Base-by-base conservation (phyloP, 2,797 vertebrate genomes). In the Cyclura pinguis region DNA sequence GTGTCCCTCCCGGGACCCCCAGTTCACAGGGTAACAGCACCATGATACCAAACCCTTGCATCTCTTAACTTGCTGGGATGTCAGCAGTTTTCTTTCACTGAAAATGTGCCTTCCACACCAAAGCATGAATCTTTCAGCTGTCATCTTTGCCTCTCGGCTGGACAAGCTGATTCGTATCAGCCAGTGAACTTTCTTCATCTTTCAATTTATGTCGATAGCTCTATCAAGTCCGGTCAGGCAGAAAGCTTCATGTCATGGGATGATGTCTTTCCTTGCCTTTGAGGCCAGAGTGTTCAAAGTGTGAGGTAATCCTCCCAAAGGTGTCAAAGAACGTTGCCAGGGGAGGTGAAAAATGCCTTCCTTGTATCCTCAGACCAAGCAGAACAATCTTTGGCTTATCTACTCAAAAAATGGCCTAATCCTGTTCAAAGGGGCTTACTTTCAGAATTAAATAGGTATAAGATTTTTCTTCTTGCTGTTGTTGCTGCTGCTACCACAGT, bases 71-170 rank as follows among this genome's bases (percentile, higher is more conserved):
- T 89, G 0, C 20, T 38, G 76, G 91, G 67, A 88, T 89, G 94
- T 52, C 85, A 88, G 62, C 52, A 85, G 72, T 76, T 89, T 76
- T 72, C 86, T 94, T 94, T 89, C 64, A 84, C 27, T 91, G 80
- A 90, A 93, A 94, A 80, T 9, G 55, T 88, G 32, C 67, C 67
- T 90, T 74, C 18, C 64, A 90, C 91, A 91, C 92, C 89, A 93
- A 93, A 76, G 81, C 93, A 94, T 86, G 94, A 93, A 95, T 94
- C 87, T 90, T 94, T 74, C 85, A 64, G 59, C 85, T 94, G 88
- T 91, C 94, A 89, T 89, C 83, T 92, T 92, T 94, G 93, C 93
- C 94, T 91, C 94, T 95, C 93, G 88, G 83, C 72, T 92, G 82
- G 81, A 93, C 92, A 92, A 93, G 5, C 85, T 55, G 86, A 0